Conservation (phyloP, 2,797 vertebrate genomes). For the Scolopax bukidnonensis region DNA sequence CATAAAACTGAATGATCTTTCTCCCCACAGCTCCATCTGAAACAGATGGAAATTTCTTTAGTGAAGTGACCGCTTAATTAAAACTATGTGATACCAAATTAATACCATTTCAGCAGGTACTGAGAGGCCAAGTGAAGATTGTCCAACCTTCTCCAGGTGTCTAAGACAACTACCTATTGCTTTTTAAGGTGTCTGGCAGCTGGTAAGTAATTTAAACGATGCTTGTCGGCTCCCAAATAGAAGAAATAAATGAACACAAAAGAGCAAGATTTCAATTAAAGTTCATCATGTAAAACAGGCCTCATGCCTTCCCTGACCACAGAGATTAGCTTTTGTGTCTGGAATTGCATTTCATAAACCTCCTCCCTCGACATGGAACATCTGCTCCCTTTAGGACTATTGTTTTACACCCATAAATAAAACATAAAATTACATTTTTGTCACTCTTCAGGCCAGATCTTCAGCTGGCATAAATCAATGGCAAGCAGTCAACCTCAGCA, state of each 20-base stretch:
- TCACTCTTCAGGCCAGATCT: conserved; percentile 74
- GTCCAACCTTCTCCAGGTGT: conserved; percentile 22
- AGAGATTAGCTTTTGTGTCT: conserved; percentile 74
- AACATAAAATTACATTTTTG: conserved; percentile 80
- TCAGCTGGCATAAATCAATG: conserved; percentile 69
- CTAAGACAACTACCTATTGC: neutral
- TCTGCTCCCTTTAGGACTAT: conserved; percentile 75
- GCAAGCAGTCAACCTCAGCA: conserved; percentile 63
- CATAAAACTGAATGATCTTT: conserved; percentile 14
- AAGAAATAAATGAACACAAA: conserved; percentile 62
- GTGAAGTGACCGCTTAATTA: conserved; percentile 51
- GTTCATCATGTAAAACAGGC: conserved; percentile 69
- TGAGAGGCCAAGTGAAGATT: neutral
- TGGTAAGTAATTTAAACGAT: conserved; percentile 41
- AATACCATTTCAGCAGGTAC: conserved; percentile 34
- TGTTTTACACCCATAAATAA: conserved; percentile 80
- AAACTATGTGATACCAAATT: conserved; percentile 33
- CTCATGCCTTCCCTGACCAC: conserved; percentile 73
- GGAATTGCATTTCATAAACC: conserved; percentile 74
- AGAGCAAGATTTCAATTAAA: conserved; percentile 76
- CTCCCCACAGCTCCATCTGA: conserved; percentile 29
- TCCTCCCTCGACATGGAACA: conserved; percentile 58
- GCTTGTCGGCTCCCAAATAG: conserved; percentile 50
- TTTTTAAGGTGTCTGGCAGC: conserved; percentile 36
- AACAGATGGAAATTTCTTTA: conserved; percentile 51